phyloP scores from a whole-genome alignment of 2,888 invertebrate species.

The Cremastobaeus sp. region DNA sequence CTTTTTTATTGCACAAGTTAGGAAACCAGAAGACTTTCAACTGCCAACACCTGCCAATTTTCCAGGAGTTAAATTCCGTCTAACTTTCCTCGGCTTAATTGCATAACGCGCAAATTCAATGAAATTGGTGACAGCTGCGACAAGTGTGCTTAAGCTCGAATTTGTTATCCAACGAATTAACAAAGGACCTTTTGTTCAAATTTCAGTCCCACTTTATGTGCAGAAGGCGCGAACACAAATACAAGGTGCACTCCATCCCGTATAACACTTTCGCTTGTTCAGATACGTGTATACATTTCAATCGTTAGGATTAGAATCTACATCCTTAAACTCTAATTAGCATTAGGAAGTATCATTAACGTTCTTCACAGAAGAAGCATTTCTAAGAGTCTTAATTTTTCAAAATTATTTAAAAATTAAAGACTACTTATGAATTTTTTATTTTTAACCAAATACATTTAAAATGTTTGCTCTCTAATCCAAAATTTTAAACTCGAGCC shows the following conservation, averaged over 20 bases:
- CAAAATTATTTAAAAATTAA: too few species aligned
- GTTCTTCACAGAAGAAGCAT: too few species aligned
- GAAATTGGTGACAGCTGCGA: conserved; percentile 23
- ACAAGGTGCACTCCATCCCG: conserved; percentile 10
- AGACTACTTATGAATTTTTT: too few species aligned
- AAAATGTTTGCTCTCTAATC: too few species aligned
- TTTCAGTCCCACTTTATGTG: conserved; percentile 14
- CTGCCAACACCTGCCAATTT: conserved; percentile 46
- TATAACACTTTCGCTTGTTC: too few species aligned
- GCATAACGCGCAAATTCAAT: conserved; percentile 10
- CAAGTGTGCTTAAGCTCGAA: neutral
- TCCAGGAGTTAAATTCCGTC: conserved; percentile 30
- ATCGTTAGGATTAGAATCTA: too few species aligned
- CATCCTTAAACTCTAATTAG: too few species aligned
- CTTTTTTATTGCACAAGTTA: neutral
- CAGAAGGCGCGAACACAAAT: conserved; percentile 46
- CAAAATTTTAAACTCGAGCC: too few species aligned
- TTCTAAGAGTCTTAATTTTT: too few species aligned
- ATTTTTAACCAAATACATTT: too few species aligned
- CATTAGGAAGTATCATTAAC: too few species aligned
- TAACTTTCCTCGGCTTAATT: conserved; percentile 29
- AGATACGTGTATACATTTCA: too few species aligned
- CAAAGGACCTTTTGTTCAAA: conserved; percentile 15
- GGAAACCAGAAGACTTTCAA: conserved; percentile 7
- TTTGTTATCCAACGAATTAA: conserved; percentile 34